Evolutionary conservation across 2,888 invertebrate genomes (phyloP), one percentile per base, ranked within the genome.

Genomic region (Dynastes hyllus): DNA sequence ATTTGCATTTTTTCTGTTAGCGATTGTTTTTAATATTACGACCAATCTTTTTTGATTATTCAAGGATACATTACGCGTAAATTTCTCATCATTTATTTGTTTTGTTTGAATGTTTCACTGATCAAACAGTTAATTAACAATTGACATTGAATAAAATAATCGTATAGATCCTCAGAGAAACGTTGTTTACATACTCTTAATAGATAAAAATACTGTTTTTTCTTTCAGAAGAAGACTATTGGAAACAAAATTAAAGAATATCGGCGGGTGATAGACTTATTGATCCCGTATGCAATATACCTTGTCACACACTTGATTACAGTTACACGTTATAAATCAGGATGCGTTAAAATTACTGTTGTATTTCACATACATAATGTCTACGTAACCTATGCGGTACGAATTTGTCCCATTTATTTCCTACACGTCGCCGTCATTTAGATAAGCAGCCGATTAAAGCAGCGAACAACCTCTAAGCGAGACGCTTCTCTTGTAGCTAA

Each of bases 371-470:
- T 63, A 22, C 63, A 50, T 65, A 61, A 61, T n/a, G 50, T 73
- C 55, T 73, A 61, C 58, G 51, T 55, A 73, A 73, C 22, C 6
- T 22, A 63, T 8, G 50, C 63, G 37, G 63, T 63, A 63, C 58
- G 76, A 76, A 76, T 61, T 63, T 61, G 40, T 45, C 58, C 61
- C n/a, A 63, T 63, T 63, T 63, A 76, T 27, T 27, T 76, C 63
- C n/a, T 22, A 50, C 76, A 76, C 58, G 65, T 63, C 63, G 63
- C 45, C 50, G 22, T 69, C 50, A 69, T 45, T 50, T 51, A 53
- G 69, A 69, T 69, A 69, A 69, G 69, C 50, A 69, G 69, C 11
- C 69, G 51, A 69, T 51, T 51, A 69, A 69, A 51, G 13, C 9
- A 51, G 29, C 69, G 69, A 45, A 51, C 51, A 69, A 69, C 51